Conservation (phyloP, 2,113 vertebrate species). For the Syngnathus floridae region DNA sequence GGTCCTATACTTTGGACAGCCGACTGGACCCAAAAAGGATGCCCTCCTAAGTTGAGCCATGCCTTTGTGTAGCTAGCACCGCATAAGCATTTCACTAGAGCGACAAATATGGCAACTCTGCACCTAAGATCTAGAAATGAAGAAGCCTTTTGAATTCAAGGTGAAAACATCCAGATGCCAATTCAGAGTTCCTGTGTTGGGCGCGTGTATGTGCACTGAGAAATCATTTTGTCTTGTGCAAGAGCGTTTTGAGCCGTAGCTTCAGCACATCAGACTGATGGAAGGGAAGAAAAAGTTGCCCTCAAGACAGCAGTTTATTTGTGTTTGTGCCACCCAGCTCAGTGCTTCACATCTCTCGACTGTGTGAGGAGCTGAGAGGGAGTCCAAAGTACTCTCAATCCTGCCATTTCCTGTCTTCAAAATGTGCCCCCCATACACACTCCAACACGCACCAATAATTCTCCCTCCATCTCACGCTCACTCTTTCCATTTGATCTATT, state of each 20-base stretch:
- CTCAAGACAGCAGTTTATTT: slow-evolving; percentile 56
- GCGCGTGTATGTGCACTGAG: slow-evolving; percentile 21
- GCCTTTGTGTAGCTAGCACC: background rate
- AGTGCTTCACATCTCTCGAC: slow-evolving; percentile 49
- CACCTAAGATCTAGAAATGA: background rate
- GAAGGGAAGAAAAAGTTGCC: slow-evolving; percentile 47
- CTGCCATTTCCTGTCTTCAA: slow-evolving; percentile 48
- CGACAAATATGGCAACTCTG: background rate
- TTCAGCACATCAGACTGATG: slow-evolving; percentile 46
- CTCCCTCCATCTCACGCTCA: slow-evolving; percentile 14
- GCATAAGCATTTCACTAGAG: background rate
- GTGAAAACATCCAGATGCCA: background rate
- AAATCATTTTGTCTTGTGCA: slow-evolving; percentile 47
- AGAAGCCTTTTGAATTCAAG: background rate
- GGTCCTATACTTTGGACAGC: background rate
- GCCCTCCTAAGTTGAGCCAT: background rate
- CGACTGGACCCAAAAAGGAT: background rate
- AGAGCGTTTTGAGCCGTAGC: slow-evolving; percentile 38
- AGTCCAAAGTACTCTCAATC: slow-evolving; percentile 47
- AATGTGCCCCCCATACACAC: slow-evolving; percentile 24
- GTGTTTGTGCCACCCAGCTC: slow-evolving; percentile 57
- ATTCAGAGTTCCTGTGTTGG: slow-evolving; percentile 26
- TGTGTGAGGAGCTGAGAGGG: slow-evolving; percentile 44
- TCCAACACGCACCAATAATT: slow-evolving; percentile 21
- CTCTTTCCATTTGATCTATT: slow-evolving; percentile 33